These are phyloP conservation scores for Cephus pygmeus DNA, from an alignment of 2,888 invertebrate genomes.

Conservation along the genomic window DNA sequence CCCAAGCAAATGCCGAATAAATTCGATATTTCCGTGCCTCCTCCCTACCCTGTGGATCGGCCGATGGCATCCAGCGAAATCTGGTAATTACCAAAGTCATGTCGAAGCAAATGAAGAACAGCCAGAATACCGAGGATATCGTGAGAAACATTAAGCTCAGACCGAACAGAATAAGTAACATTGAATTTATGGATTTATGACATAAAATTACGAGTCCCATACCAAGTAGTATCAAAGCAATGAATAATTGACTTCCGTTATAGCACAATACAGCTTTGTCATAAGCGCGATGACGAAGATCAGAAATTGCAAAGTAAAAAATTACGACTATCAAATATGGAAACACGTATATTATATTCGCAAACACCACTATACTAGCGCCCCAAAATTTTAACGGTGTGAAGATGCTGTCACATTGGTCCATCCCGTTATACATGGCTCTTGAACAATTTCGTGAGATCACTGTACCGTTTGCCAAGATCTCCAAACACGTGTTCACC, in stretches of 20 bases:
- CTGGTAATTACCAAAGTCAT: conserved; percentile 53
- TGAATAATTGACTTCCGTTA: conserved; percentile 40
- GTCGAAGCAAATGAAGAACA: conserved; percentile 55
- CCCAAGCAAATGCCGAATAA: conserved; percentile 38
- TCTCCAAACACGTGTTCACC: conserved; percentile 28
- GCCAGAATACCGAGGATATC: conserved; percentile 47
- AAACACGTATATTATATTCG: conserved; percentile 49
- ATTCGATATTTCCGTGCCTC: conserved; percentile 45
- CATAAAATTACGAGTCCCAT: conserved; percentile 44
- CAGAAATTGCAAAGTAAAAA: conserved; percentile 38
- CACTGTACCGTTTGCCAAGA: conserved; percentile 32
- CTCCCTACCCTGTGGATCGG: conserved; percentile 32
- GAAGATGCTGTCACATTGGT: conserved; percentile 41
- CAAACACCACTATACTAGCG: conserved; percentile 46
- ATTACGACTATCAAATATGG: conserved; percentile 44
- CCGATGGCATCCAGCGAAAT: conserved; percentile 46
- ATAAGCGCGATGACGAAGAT: conserved; percentile 43
- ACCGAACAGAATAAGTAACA: conserved; percentile 36
- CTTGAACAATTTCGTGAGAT: conserved; percentile 15
- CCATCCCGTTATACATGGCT: background rate
- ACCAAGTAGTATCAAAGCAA: conserved; percentile 38
- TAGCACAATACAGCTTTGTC: conserved; percentile 47
- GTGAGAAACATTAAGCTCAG: conserved; percentile 45
- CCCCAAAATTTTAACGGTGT: conserved; percentile 49
- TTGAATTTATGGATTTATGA: conserved; percentile 29